Evolutionary conservation across 2,888 invertebrate genomes (phyloP), one percentile per base, ranked within the genome.

Genomic region (Eupithecia subumbrata): DNA sequence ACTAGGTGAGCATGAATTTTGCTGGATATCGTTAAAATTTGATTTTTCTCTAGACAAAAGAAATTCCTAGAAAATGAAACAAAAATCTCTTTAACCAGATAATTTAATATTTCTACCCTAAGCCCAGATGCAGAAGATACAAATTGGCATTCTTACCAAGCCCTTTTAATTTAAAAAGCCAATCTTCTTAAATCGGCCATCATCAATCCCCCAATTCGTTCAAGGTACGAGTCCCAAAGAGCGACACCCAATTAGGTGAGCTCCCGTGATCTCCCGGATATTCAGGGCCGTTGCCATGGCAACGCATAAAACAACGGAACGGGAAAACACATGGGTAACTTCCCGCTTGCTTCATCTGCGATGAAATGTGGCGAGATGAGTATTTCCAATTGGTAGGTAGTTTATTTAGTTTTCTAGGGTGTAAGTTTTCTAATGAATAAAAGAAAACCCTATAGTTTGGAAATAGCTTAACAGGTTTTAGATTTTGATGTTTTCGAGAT

Each of bases 241-340:
- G 75, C 76, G 80, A 79, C 80, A 81, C 80, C 81, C 78, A 81
- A 81, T 81, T 80, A 81, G 78, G 66, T 40, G 40, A 37, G 66
- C 66, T 60, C 66, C 66, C 37, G 66, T 52, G 74, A 74, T 64
- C 69, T 74, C 76, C 73, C 72, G 37, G 66, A 78, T 74, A 73
- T 71, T 75, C 71, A 63, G 72, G 72, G 71, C 45, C 52, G 67
- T 76, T 73, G 67, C 76, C 48, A 64, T 69, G 74, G 77, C 72
- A 73, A 75, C 75, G 63, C 52, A 71, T 67, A 68, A 75, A 75
- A 77, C 77, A 77, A 73, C 64, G 40, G 69, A 69, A 66, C n/a
- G 22, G 52, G 48, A 74, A 56, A 22, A 68, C 68, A 43, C 52
- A 63, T 40, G 45, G 34, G 60, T 71, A 73, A 30, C 9, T 64